Conservation (phyloP, 1,140 invertebrate species). For the Drosophila ironensis region DNA sequence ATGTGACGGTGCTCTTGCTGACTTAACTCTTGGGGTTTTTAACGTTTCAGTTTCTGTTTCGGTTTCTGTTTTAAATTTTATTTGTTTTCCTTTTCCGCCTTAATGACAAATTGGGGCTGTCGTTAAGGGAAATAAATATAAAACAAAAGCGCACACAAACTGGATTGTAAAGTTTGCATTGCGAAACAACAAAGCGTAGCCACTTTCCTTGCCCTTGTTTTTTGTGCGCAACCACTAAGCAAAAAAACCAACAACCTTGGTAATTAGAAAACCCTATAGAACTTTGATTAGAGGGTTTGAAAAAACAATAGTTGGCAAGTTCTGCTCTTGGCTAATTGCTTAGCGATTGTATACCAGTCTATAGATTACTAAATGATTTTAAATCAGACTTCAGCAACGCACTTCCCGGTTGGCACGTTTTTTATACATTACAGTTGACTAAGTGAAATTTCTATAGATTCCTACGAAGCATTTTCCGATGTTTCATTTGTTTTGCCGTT, state of each 20-base stretch:
- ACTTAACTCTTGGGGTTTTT: not conserved
- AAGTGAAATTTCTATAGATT: too few relatives aligned
- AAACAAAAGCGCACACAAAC: not conserved
- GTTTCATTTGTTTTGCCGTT: too few relatives aligned
- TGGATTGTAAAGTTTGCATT: not conserved
- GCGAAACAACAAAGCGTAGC: not conserved
- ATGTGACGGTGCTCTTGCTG: constrained; percentile 18
- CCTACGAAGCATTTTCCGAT: too few relatives aligned
- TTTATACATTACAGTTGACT: too few relatives aligned
- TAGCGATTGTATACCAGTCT: too few relatives aligned
- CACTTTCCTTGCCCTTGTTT: not conserved
- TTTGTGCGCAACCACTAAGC: not conserved
- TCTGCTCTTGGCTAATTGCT: too few relatives aligned
- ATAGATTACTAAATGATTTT: too few relatives aligned
- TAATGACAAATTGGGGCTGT: constrained; percentile 29
- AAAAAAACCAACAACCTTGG: not conserved
- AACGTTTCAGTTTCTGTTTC: constrained; percentile 6
- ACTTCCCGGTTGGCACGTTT: too few relatives aligned
- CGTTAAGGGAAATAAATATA: constrained; percentile 5
- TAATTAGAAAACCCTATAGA: not conserved
- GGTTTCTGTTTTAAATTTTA: constrained; percentile 17
- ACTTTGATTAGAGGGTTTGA: not conserved
- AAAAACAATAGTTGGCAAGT: too few relatives aligned
- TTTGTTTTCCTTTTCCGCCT: constrained; percentile 15
- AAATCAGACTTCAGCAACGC: too few relatives aligned